Base-by-base conservation (phyloP, 2,797 vertebrate species). In the Dipus sagitta region DNA sequence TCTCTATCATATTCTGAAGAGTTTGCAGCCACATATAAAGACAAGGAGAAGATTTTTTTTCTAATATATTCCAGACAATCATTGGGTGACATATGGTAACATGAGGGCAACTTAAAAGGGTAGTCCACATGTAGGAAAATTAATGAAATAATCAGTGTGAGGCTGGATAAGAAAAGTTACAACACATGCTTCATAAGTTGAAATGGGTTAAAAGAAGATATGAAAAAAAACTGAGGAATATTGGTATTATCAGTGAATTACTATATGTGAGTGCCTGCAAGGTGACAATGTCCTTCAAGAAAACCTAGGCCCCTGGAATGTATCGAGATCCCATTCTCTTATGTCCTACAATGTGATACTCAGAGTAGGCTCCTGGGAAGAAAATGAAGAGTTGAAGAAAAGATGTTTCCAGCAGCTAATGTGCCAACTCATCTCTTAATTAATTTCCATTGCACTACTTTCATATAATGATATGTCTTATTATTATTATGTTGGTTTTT, bases 1-100 rank as follows among this genome's bases (percentile, higher is more conserved):
- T 68, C 93, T 86, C 77, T 76, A 76, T 88, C 34, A 17, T 92
- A 70, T 68, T 95, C 78, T 83, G 87, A 93, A 75, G 71, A 38
- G 14, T 26, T 74, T 82, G 42, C 64, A 81, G 79, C 74, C 82
- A 92, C 76, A 95, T 74, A 80, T 90, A 84, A 47, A 90, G 74
- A n/a, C n/a, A n/a, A n/a, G n/a, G n/a, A n/a, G n/a, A n/a, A n/a
- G n/a, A n/a, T n/a, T n/a, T n/a, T n/a, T n/a, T n/a, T n/a, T n/a
- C n/a, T n/a, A n/a, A n/a, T n/a, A n/a, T n/a, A n/a, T n/a, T n/a
- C n/a, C n/a, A n/a, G n/a, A n/a, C n/a, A n/a, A n/a, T n/a, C n/a
- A n/a, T n/a, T n/a, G n/a, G n/a, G n/a, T n/a, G n/a, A n/a, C n/a
- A n/a, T n/a, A n/a, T n/a, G n/a, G n/a, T n/a, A n/a, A n/a, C n/a